Evolutionary conservation across 37 sponge, comb jelly and placozoan species (phyloP).

Genomic region (Geodia barretti): DNA sequence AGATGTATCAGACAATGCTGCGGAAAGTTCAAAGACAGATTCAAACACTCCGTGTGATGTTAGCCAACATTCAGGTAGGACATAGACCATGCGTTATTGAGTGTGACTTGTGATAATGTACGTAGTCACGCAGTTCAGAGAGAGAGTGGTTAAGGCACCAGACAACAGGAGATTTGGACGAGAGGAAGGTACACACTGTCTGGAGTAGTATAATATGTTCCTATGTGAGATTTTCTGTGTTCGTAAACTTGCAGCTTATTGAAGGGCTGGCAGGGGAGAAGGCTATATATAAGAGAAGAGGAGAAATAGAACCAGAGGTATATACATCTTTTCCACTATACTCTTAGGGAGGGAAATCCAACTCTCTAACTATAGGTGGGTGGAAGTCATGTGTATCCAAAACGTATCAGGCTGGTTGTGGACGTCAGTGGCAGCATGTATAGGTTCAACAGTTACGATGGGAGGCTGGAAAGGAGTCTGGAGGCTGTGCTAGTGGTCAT

Average conservation of each 20-base stretch:
- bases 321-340: constrained; percentile 4
- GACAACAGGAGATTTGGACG: constrained; percentile 91
- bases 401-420: constrained; percentile 78
- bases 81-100: not conserved
- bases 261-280: constrained; percentile 89
- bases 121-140: constrained; percentile 75
- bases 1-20: constrained; percentile 60
- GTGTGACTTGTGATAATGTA: not conserved
- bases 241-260: constrained; percentile 72
- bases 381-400: constrained; percentile 59
- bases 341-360: too few relatives aligned
- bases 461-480: constrained; percentile 80
- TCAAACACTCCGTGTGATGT: constrained; percentile 55
- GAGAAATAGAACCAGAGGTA: constrained; percentile 73
- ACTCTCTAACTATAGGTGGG: constrained; percentile 27
- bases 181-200: constrained; percentile 63
- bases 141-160: constrained; percentile 89
- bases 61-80: constrained; percentile 60
- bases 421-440: constrained; percentile 98
- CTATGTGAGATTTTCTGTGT: too few relatives aligned
- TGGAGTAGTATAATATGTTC: not conserved
- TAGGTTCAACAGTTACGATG: constrained; percentile 88
- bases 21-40: constrained; percentile 68
- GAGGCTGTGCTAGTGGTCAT: constrained; percentile 87
- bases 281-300: constrained; percentile 82